Percentiles rank a stretch among this genome's conserved stretches.
These are phyloP conservation scores for Abramis brama DNA, from an alignment of 2,113 vertebrate genomes.

Conservation along the genomic window DNA sequence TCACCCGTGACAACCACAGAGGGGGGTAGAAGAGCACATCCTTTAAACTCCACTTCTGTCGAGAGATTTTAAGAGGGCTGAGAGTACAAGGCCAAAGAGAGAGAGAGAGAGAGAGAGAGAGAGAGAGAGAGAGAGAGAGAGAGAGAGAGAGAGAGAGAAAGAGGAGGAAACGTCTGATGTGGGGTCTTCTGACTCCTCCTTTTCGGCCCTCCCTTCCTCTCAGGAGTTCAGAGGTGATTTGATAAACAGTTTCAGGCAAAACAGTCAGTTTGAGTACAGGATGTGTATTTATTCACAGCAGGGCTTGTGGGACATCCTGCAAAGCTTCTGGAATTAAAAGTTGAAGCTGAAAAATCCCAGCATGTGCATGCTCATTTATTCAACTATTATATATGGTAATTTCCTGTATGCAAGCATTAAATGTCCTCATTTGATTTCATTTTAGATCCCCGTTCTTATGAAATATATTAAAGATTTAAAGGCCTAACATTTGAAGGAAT, in stretches of 20 bases:
- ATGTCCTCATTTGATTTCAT: conserved; percentile 15
- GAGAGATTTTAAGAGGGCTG: conserved; percentile 54
- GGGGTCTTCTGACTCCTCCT: conserved; percentile 12
- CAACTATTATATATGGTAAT: conserved; percentile 35
- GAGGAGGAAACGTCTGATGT: conserved; percentile 15
- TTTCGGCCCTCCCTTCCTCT: conserved; percentile 38
- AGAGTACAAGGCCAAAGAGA: conserved; percentile 52
- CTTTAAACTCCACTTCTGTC: conserved; percentile 60
- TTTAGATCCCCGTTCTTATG: not conserved
- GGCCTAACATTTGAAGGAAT: not conserved
- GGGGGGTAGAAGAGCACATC: conserved; percentile 14
- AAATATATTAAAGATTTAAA: conserved; percentile 14
- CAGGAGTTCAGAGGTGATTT: conserved; percentile 22
- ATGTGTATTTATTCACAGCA: conserved; percentile 52
- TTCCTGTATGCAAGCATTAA: conserved; percentile 11
- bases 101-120: conserved; percentile 29
- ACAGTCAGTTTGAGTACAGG: conserved; percentile 15
- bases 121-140: conserved; percentile 19
- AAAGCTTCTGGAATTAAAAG: conserved; percentile 44
- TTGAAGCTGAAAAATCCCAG: conserved; percentile 25
- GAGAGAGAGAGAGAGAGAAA: too few species aligned
- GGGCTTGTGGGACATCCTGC: conserved; percentile 33
- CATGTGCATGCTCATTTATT: conserved; percentile 43
- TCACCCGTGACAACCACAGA: conserved; percentile 49
- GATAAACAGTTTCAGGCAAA: conserved; percentile 29